Evolutionary conservation across 2,797 vertebrate species (phyloP).

Genomic region (Urosaurus nigricauda): DNA sequence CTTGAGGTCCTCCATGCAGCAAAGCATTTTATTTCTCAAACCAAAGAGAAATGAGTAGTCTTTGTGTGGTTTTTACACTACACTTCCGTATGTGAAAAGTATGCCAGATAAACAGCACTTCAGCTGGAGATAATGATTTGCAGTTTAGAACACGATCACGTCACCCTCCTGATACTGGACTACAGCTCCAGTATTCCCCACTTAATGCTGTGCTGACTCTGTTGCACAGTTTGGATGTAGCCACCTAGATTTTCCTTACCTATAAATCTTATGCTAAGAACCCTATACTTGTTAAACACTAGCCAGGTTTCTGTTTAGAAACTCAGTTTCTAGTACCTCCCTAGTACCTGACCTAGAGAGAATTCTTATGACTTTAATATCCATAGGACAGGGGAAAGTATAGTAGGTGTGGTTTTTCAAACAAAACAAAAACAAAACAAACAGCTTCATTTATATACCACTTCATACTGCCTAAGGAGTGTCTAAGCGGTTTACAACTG

Average conservation of each 20-base stretch:
- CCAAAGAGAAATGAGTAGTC: background rate
- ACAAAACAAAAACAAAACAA: too few relatives aligned
- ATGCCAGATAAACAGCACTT: background rate
- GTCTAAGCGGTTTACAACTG: too few relatives aligned
- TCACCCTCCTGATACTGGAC: background rate
- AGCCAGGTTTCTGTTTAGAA: too few relatives aligned
- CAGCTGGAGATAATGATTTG: background rate
- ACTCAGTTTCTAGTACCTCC: too few relatives aligned
- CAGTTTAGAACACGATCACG: background rate
- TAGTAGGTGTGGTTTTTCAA: background rate
- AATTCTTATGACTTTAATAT: background rate
- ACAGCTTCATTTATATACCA: too few relatives aligned
- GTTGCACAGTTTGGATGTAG: too few relatives aligned
- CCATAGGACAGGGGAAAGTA: background rate
- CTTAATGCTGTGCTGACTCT: too few relatives aligned
- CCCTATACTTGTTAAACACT: too few relatives aligned
- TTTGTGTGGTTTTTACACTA: background rate
- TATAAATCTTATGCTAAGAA: too few relatives aligned
- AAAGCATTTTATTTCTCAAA: background rate
- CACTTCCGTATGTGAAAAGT: too few relatives aligned
- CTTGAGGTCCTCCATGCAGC: background rate
- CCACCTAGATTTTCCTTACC: background rate
- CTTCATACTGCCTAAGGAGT: too few relatives aligned
- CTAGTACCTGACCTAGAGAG: too few relatives aligned
- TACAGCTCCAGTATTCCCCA: background rate